Evolutionary conservation across 1,140 invertebrate genomes (phyloP), one percentile per base, ranked within the genome.

Genomic region (Philotrypesis tridentata): DNA sequence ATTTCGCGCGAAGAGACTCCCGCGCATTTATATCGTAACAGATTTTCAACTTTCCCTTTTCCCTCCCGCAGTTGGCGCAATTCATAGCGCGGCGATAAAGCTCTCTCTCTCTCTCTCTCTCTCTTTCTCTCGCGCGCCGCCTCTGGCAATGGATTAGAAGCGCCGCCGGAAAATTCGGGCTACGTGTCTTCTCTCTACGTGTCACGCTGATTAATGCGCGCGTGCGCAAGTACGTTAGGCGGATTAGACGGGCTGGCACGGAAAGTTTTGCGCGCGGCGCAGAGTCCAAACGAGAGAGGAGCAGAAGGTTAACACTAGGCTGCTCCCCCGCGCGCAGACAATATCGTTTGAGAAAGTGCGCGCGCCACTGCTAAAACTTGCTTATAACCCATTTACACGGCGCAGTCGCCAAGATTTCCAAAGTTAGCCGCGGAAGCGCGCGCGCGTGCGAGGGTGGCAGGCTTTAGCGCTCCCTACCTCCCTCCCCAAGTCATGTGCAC

Each of bases 321-420:
- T 23, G 60, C 5, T 29, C 17, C 37, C 63, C 27, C 21, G n/a
- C n/a, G n/a, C 31, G 78, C 23, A 55, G 48, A 80, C 79, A 81
- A 81, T 75, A 81, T 81, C 72, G 79, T 81, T 81, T 43, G 78
- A 65, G 70, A 73, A 80, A 80, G 78, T 70, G 31, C 70, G 55
- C 25, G 31, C 70, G 55, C 25, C 14, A 8, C 8, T 23, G 60
- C 68, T 55, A 65, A 80, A 80, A 80, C 78, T 80, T 65, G 55
- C 78, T 72, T 73, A 43, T 73, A 73, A 72, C 70, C 70, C 78
- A 65, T 73, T 80, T 73, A 29, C 78, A 40, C 29, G 55, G 11
- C n/a, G 48, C 29, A 79, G 29, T 72, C 78, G 31, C 55, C 67
- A 25, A 80, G 78, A 80, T 80, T 80, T 73, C 33, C 25, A 72